These are phyloP conservation scores for Chrysomela aeneicollis DNA, from an alignment of 2,888 invertebrate species.

Conservation along the genomic window DNA sequence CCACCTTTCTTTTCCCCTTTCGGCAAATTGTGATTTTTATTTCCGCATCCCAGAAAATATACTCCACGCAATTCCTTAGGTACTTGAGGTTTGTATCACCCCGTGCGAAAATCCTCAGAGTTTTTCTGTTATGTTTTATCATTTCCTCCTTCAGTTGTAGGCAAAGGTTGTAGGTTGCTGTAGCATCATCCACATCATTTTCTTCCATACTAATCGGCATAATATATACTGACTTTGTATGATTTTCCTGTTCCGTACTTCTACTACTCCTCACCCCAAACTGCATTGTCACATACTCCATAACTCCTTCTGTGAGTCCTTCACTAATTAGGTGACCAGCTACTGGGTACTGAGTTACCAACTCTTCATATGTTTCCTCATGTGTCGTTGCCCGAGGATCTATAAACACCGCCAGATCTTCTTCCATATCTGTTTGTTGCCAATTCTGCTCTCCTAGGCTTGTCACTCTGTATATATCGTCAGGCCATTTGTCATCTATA, in stretches of 20 bases:
- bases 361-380: background rate
- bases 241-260: background rate
- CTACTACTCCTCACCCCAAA: background rate
- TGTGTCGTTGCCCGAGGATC: background rate
- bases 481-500: background rate
- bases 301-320: background rate
- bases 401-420: background rate
- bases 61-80: slow-evolving; percentile 4
- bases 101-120: background rate
- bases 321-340: background rate
- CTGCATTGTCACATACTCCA: background rate
- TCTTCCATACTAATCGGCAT: background rate
- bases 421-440: no score
- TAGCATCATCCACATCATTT: background rate
- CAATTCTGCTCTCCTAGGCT: background rate
- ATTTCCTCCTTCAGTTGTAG: slow-evolving; percentile 1
- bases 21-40: background rate
- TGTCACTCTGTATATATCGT: background rate
- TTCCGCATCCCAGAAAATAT: background rate
- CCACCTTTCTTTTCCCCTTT: background rate
- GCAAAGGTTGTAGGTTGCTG: background rate
- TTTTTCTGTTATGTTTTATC: background rate
- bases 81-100: background rate
- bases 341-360: background rate
- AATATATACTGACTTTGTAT: background rate